Percentiles rank a stretch among this genome's conserved stretches.
These are phyloP conservation scores for Hylaeus volcanicus DNA, from an alignment of 1,140 invertebrate species.

Conservation along the genomic window DNA sequence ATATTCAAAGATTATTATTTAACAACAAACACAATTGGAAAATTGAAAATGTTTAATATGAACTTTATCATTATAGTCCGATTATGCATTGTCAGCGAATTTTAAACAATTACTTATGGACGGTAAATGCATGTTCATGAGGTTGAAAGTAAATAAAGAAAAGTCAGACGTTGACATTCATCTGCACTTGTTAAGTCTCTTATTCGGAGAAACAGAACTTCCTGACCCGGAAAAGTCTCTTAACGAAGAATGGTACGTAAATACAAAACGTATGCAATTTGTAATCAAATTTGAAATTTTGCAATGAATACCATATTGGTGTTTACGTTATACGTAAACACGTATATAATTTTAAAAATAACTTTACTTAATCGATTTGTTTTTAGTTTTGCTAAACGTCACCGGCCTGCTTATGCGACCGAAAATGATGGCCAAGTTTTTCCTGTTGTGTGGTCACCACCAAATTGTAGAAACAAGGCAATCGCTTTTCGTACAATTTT, in stretches of 20 bases:
- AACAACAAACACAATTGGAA: background rate
- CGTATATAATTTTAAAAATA: background rate
- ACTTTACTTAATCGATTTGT: conserved; percentile 2
- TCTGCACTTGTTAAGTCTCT: conserved; percentile 66
- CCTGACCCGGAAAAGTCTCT: conserved; percentile 57
- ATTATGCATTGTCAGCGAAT: conserved; percentile 67
- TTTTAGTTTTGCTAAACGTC: conserved; percentile 70
- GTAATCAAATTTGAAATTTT: background rate
- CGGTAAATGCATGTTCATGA: conserved; percentile 75
- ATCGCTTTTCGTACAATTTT: conserved; percentile 72
- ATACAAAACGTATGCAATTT: conserved; percentile 12
- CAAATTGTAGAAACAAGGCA: conserved; percentile 75
- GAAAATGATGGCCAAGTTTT: conserved; percentile 70
- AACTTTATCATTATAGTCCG: conserved; percentile 57
- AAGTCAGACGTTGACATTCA: conserved; percentile 68
- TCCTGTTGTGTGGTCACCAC: conserved; percentile 74
- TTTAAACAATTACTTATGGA: conserved; percentile 71
- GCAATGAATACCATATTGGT: background rate
- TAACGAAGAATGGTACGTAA: conserved; percentile 70
- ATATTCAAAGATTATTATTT: conserved; percentile 1
- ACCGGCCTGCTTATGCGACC: conserved; percentile 68
- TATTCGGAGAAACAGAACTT: conserved; percentile 71
- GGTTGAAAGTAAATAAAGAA: conserved; percentile 68
- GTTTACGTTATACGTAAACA: too few species aligned
- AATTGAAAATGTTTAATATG: background rate